Conservation (phyloP, 2,797 vertebrate genomes). For the Gallinago stenura region DNA sequence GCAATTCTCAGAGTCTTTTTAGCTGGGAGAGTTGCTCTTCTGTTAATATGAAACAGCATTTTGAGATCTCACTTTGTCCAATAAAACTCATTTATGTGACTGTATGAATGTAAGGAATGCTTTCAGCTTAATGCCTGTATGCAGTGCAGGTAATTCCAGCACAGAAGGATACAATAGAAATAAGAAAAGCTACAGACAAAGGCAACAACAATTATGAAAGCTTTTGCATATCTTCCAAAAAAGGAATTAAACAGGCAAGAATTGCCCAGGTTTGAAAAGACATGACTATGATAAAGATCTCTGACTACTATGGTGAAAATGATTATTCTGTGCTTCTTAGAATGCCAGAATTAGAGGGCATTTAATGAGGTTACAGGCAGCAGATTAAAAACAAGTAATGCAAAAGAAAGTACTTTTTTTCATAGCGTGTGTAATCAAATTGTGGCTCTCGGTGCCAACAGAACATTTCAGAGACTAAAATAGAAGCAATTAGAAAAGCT, state of each 20-base stretch:
- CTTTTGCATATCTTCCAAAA: not conserved
- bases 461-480: conserved; percentile 6
- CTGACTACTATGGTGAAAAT: not conserved
- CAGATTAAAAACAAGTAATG: not conserved
- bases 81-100: not conserved
- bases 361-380: conserved; percentile 8
- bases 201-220: not conserved
- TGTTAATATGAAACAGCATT: not conserved
- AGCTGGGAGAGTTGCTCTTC: not conserved
- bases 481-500: conserved; percentile 30
- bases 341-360: not conserved
- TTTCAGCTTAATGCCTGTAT: not conserved
- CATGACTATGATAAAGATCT: not conserved
- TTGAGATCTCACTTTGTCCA: not conserved
- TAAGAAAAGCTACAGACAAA: not conserved
- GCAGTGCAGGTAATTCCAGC: not conserved
- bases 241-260: not conserved
- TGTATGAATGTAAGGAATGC: not conserved
- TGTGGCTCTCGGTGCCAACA: not conserved
- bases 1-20: not conserved
- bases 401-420: not conserved
- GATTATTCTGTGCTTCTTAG: not conserved
- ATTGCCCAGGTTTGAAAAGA: not conserved
- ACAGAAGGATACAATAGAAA: not conserved
- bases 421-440: not conserved